Percentiles rank a stretch among this genome's conserved stretches.
Conservation (phyloP, 2,797 vertebrate genomes). For the Melanotaenia parkinsoni region DNA sequence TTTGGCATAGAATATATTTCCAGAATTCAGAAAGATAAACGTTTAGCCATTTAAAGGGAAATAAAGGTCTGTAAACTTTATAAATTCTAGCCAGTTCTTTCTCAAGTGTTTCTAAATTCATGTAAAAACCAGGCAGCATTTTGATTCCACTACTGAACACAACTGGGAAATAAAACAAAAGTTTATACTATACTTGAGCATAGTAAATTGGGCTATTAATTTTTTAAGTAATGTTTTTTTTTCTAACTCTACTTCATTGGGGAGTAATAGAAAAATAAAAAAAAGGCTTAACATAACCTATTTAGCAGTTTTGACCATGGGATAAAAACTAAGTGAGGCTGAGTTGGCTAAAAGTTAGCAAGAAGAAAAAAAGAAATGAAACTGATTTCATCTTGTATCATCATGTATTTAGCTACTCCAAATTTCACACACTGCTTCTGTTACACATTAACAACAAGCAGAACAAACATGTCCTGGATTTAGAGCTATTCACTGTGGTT, state of each 20-base stretch:
- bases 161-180: too few relatives aligned
- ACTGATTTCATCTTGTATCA: constrained; percentile 29
- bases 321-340: constrained; percentile 38
- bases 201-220: too few relatives aligned
- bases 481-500: neutral
- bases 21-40: constrained; percentile 25
- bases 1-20: constrained; percentile 29
- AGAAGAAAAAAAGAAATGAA: constrained; percentile 15
- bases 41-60: constrained; percentile 9
- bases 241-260: constrained; percentile 22
- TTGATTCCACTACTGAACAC: too few relatives aligned
- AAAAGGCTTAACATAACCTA: constrained; percentile 37
- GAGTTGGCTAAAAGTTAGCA: constrained; percentile 36
- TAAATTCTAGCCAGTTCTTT: constrained; percentile 14
- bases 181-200: too few relatives aligned
- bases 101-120: constrained; percentile 35
- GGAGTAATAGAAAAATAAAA: neutral
- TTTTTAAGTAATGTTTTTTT: neutral
- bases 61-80: neutral
- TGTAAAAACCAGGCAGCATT: constrained; percentile 4
- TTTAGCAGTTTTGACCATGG: constrained; percentile 40
- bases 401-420: constrained; percentile 13
- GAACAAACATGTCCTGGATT: neutral
- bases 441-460: constrained; percentile 3
- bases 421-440: neutral